phyloP scores from a whole-genome alignment of 2,797 vertebrate species.

The Centroberyx gerrardi region DNA sequence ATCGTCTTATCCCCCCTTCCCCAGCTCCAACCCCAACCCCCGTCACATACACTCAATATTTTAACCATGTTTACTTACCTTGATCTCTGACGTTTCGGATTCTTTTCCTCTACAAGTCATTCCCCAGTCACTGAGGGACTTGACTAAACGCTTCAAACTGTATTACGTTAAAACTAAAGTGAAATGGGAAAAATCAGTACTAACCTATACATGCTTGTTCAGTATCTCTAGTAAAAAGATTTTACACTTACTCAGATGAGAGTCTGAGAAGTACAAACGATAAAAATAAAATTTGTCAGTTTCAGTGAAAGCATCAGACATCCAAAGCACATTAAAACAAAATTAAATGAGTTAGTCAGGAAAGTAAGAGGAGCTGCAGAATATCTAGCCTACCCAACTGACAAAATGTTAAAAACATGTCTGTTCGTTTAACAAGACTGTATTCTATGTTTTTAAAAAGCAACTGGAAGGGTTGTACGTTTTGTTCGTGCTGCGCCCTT shows the following conservation, averaged over 20 bases:
- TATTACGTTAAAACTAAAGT: constrained; percentile 53
- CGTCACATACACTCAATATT: not conserved
- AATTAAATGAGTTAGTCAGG: constrained; percentile 53
- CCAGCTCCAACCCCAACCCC: not conserved
- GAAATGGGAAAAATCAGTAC: constrained; percentile 55
- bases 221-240: constrained; percentile 41
- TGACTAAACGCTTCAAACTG: not conserved
- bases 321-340: constrained; percentile 21
- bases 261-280: constrained; percentile 12
- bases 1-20: constrained; percentile 1
- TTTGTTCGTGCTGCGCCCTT: constrained; percentile 3
- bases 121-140: not conserved
- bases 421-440: constrained; percentile 50
- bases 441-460: constrained; percentile 57
- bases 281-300: constrained; percentile 12
- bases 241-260: constrained; percentile 46
- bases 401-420: constrained; percentile 65
- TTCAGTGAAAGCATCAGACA: constrained; percentile 9
- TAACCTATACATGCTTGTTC: constrained; percentile 63
- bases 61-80: not conserved
- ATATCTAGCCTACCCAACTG: constrained; percentile 57
- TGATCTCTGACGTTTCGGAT: not conserved
- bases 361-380: constrained; percentile 50
- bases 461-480: constrained; percentile 19
- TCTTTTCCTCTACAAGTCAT: constrained; percentile 8